These are phyloP conservation scores for Pelmatolapia mariae DNA, from an alignment of 2,113 vertebrate genomes.

Conservation along the genomic window DNA sequence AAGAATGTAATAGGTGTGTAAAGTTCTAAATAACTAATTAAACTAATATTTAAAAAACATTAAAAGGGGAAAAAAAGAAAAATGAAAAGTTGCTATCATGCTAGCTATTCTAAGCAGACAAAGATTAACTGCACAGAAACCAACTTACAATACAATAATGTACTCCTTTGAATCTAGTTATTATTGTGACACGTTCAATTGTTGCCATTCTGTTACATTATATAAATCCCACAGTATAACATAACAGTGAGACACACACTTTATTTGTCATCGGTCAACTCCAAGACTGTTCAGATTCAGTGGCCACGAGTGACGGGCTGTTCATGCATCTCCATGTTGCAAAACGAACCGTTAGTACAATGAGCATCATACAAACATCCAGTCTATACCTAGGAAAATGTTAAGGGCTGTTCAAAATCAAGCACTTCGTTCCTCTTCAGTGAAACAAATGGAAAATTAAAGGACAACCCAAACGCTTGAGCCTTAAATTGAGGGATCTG, in stretches of 20 bases:
- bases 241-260: neutral
- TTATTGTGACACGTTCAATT: neutral
- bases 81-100: neutral
- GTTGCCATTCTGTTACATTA: neutral
- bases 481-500: neutral
- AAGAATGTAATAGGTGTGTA: neutral
- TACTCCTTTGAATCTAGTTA: neutral
- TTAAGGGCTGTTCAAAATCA: neutral
- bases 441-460: neutral
- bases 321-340: neutral
- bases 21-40: neutral
- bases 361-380: neutral
- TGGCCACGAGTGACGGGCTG: neutral
- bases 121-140: neutral
- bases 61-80: neutral
- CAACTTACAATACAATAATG: neutral
- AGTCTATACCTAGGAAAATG: neutral
- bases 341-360: neutral
- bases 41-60: rapidly evolving
- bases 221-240: neutral
- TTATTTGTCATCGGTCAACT: neutral
- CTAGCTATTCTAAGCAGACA: neutral
- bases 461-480: neutral
- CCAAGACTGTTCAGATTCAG: neutral
- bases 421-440: neutral